Percentiles rank a stretch among this genome's conserved stretches.
Evolutionary conservation across 2,888 invertebrate genomes (phyloP).

Genomic region (Trachelus stipa): DNA sequence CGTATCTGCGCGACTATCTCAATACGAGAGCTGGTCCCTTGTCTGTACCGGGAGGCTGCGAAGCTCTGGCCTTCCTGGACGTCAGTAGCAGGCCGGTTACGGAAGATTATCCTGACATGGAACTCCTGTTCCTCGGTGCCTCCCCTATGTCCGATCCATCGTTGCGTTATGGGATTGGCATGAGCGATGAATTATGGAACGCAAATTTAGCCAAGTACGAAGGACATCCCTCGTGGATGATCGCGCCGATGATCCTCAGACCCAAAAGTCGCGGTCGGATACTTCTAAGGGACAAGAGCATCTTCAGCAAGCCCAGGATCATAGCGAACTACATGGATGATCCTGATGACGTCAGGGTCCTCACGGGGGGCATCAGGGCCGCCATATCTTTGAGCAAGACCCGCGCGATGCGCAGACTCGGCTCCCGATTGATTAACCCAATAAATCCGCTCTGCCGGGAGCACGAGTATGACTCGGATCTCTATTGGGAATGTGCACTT

Average conservation of each 20-base stretch:
- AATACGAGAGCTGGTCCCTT: constrained; percentile 70
- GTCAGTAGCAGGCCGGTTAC: constrained; percentile 70
- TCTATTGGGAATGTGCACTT: constrained; percentile 77
- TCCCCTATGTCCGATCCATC: constrained; percentile 70
- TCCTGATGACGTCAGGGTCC: constrained; percentile 73
- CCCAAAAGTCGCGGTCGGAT: constrained; percentile 78
- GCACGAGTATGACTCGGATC: constrained; percentile 73
- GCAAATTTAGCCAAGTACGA: constrained; percentile 71
- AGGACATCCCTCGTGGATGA: constrained; percentile 70
- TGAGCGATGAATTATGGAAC: constrained; percentile 70
- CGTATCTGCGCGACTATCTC: constrained; percentile 68
- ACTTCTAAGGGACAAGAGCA: constrained; percentile 74
- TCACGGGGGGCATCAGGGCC: constrained; percentile 72
- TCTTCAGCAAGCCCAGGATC: constrained; percentile 74
- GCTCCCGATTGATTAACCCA: constrained; percentile 70
- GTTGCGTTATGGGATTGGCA: constrained; percentile 69
- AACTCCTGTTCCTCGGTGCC: constrained; percentile 72
- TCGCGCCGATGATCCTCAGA: constrained; percentile 75
- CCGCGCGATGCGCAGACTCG: constrained; percentile 72
- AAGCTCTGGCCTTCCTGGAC: constrained; percentile 75
- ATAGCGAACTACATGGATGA: constrained; percentile 78
- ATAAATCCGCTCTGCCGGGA: constrained; percentile 72
- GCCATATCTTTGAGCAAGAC: constrained; percentile 72
- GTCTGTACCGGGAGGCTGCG: constrained; percentile 76
- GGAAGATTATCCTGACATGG: constrained; percentile 75